A percentile compares a stretch with the other conserved stretches of the same genome.
Evolutionary conservation across 1,140 invertebrate species (phyloP).

Genomic region (Drosophila bocki): DNA sequence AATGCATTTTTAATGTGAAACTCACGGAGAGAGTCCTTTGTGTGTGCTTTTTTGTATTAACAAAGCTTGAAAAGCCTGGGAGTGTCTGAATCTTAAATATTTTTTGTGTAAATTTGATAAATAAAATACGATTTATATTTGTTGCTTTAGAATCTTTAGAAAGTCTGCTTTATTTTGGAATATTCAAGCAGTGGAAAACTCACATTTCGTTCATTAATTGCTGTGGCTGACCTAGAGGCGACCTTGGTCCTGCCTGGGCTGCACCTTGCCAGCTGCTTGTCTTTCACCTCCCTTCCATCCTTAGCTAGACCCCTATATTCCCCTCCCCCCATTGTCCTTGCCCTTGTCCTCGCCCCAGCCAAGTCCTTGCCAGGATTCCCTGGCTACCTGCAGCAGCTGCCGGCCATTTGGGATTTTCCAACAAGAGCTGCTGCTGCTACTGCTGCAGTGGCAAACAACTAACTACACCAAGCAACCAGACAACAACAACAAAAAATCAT

Average conservation of each 20-base stretch:
- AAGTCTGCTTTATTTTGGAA: not conserved
- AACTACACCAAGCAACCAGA: not conserved
- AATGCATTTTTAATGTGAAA: slow-evolving; percentile 70
- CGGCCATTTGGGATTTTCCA: slow-evolving; percentile 34
- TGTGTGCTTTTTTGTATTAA: not conserved
- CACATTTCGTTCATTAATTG: slow-evolving; percentile 34
- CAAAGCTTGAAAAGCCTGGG: not conserved
- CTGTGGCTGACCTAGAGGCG: slow-evolving; percentile 35
- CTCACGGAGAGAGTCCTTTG: slow-evolving; percentile 4
- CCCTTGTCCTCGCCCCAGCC: slow-evolving; percentile 11
- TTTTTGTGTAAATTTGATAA: not conserved
- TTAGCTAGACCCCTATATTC: slow-evolving; percentile 3
- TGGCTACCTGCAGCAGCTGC: slow-evolving; percentile 40
- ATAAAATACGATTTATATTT: too few species aligned
- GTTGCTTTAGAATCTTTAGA: too few species aligned
- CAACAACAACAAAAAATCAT: not conserved
- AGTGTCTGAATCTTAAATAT: not conserved
- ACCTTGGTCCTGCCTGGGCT: slow-evolving; percentile 24
- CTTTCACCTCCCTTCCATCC: not conserved
- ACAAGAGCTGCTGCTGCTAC: slow-evolving; percentile 11
- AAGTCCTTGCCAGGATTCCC: slow-evolving; percentile 35
- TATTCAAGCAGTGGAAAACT: not conserved
- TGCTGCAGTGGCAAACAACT: slow-evolving; percentile 19
- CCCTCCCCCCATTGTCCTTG: slow-evolving; percentile 8
- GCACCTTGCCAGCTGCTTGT: slow-evolving; percentile 2